phyloP scores from a whole-genome alignment of 2,113 vertebrate species.

The Psilopogon haemacephalus region DNA sequence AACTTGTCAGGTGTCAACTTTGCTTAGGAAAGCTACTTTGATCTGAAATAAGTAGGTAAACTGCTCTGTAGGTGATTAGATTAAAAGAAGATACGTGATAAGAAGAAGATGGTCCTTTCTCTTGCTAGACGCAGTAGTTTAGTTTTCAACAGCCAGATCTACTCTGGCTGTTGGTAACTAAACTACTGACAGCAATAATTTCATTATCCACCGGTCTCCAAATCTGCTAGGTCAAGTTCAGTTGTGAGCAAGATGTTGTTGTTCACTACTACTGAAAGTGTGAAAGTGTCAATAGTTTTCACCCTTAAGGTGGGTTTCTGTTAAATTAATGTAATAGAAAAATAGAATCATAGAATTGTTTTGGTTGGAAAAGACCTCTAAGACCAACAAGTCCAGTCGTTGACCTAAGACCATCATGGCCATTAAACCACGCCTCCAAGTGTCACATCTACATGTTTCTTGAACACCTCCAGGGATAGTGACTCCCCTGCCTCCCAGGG shows the following conservation, averaged over 20 bases:
- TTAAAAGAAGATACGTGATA: background rate
- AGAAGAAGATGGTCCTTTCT: background rate
- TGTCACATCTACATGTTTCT: too few relatives aligned
- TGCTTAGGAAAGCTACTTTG: conserved; percentile 1
- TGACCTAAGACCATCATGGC: too few relatives aligned
- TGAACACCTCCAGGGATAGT: too few relatives aligned
- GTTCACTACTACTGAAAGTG: background rate
- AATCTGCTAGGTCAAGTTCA: background rate
- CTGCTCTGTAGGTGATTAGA: background rate
- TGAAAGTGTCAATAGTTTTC: background rate
- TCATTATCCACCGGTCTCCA: background rate
- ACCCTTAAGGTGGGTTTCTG: background rate
- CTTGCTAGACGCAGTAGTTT: background rate
- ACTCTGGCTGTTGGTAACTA: background rate
- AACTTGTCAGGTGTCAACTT: background rate
- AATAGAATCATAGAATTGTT: too few relatives aligned
- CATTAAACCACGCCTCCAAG: too few relatives aligned
- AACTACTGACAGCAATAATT: background rate
- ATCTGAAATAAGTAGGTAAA: background rate
- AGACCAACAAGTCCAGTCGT: too few relatives aligned
- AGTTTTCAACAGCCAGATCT: too few relatives aligned
- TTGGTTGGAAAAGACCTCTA: too few relatives aligned
- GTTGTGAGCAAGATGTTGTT: background rate
- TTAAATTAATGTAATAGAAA: background rate
- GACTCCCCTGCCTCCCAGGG: too few relatives aligned